Evolutionary conservation across 2,797 vertebrate species (phyloP).

Genomic region (Amniataba percoides): DNA sequence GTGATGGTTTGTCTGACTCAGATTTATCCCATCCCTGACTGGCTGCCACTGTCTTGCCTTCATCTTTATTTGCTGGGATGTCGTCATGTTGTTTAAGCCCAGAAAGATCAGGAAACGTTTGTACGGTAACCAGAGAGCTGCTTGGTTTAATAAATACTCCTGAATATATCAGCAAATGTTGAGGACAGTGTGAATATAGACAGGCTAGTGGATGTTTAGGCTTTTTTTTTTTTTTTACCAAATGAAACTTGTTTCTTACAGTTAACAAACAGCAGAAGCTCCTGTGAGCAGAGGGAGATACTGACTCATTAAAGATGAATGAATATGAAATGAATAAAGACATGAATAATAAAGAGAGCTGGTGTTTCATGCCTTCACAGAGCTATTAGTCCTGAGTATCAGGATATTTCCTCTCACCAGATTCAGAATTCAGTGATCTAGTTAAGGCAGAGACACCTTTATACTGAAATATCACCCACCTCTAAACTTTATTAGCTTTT

Average conservation of each 20-base stretch:
- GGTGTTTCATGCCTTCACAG: neutral
- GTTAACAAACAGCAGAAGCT: constrained; percentile 11
- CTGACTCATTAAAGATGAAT: constrained; percentile 9
- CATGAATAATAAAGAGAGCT: neutral
- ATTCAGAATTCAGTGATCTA: neutral
- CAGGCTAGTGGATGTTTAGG: neutral
- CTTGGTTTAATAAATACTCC: too few species aligned
- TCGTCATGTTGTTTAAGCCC: too few species aligned
- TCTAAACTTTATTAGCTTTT: neutral
- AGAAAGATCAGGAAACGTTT: too few species aligned
- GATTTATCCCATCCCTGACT: too few species aligned
- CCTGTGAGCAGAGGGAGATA: neutral
- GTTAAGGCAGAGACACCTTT: neutral
- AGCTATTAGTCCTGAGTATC: too few species aligned
- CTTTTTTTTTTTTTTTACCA: neutral
- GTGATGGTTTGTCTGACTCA: too few species aligned
- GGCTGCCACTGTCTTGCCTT: too few species aligned
- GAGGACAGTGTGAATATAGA: too few species aligned
- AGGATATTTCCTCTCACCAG: too few species aligned
- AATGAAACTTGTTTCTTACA: neutral
- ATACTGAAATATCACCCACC: neutral
- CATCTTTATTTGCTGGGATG: too few species aligned
- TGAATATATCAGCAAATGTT: neutral
- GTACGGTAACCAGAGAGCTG: too few species aligned
- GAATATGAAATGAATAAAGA: neutral